Conservation (phyloP, 2,888 invertebrate genomes). For the Xylota segnis region DNA sequence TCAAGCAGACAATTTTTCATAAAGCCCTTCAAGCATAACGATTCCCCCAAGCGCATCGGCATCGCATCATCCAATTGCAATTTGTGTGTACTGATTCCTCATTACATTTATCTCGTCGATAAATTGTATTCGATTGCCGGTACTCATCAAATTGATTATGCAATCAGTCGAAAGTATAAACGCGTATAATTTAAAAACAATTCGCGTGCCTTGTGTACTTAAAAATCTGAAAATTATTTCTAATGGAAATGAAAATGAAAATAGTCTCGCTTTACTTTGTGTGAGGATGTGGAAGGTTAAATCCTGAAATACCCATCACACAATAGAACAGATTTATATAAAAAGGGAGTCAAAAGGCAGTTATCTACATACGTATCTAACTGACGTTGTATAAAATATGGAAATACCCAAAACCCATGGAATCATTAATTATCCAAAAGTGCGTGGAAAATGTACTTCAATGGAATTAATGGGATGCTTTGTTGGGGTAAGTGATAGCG, state of each 20-base stretch:
- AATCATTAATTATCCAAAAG: slow-evolving; percentile 27
- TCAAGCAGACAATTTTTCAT: too few species aligned
- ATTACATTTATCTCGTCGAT: background rate
- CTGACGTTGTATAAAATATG: background rate
- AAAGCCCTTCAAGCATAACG: too few species aligned
- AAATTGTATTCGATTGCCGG: slow-evolving; percentile 17
- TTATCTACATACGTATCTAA: background rate
- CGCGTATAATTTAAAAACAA: slow-evolving; percentile 19
- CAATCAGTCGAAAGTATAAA: slow-evolving; percentile 17
- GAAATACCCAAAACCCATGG: slow-evolving; percentile 15
- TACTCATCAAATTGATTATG: slow-evolving; percentile 3
- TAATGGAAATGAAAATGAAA: slow-evolving; percentile 4
- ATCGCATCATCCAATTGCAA: background rate
- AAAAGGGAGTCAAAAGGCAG: background rate
- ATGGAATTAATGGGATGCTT: slow-evolving; percentile 8
- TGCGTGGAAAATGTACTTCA: background rate
- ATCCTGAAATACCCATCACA: background rate
- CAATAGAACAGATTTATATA: background rate
- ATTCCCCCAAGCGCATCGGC: too few species aligned
- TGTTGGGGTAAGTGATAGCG: slow-evolving; percentile 17
- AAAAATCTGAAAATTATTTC: background rate
- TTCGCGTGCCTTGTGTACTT: background rate
- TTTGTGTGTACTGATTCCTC: background rate
- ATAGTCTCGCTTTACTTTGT: background rate
- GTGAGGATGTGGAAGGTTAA: background rate